Conservation (phyloP, 2,888 invertebrate genomes). For the Myathropa florea region DNA sequence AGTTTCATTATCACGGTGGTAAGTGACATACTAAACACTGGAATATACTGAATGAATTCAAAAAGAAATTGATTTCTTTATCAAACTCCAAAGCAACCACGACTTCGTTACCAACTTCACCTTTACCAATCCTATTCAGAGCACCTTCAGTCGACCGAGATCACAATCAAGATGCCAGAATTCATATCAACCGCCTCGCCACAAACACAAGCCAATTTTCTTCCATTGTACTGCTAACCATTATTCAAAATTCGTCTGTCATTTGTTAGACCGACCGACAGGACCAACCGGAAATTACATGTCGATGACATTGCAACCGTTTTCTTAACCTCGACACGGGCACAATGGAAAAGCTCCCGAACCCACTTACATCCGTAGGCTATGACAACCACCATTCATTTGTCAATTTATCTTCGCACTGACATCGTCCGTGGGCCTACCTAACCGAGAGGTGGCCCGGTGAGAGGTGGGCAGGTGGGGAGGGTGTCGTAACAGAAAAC, state of each 20-base stretch:
- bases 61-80: no score
- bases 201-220: background rate
- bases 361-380: background rate
- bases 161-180: background rate
- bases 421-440: background rate
- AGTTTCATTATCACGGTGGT: no score
- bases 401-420: slow-evolving; percentile 25
- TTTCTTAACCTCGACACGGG: background rate
- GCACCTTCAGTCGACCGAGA: no score
- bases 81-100: no score
- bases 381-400: background rate
- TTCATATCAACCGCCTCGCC: background rate
- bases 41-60: no score
- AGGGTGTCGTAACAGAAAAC: background rate
- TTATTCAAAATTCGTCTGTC: background rate
- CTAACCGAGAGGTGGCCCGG: no score
- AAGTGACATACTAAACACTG: no score
- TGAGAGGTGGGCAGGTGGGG: no score
- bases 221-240: background rate
- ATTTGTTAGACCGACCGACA: background rate
- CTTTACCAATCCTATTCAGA: no score
- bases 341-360: background rate
- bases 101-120: no score
- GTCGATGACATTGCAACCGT: slow-evolving; percentile 40
- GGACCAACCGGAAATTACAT: slow-evolving; percentile 44